Base-by-base conservation (phyloP, 2,888 invertebrate genomes). In the Drosophila greeni region DNA sequence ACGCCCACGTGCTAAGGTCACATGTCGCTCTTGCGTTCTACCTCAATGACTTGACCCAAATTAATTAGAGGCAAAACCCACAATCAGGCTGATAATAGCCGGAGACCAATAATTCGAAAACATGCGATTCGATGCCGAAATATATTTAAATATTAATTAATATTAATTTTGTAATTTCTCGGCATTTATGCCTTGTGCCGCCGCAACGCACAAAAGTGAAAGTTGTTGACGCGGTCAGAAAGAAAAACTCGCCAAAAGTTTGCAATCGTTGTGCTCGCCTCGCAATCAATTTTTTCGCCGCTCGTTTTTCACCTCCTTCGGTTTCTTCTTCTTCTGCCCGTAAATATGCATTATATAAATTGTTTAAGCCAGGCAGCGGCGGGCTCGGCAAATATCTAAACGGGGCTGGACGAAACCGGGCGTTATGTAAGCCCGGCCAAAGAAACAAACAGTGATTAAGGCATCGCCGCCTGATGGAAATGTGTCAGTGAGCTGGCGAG, bases 31-130 rank as follows among this genome's bases (percentile, higher is more conserved):
- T 64, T 52, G 53, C 65, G 84, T 79, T 79, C 79, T 79, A 79
- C 79, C 78, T 70, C 74, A 79, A 72, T 79, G 82, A 65, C 79
- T 81, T 81, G 79, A 79, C 79, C 84, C 70, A 75, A 66, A 78
- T 83, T 67, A 47, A 3, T 36, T 31, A 8, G 5, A 16, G 51
- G 51, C 29, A 36, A 61, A 60, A 23, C 73, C 73, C 75, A 70
- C 73, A 61, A 75, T 58, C 53, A 54, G 70, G 47, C 56, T 23
- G 39, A 53, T 26, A 29, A 42, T 34, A 43, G 14, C 40, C 12
- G 54, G 20, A 18, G 24, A 14, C 24, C 20, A 24, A 11, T 14
- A 31, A 29, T 40, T 48, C 20, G 45, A 45, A 56, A 54, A 47
- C 11, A 42, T 23, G 48, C 31, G 16, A 42, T 8, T n/a, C 37